phyloP scores from a whole-genome alignment of 2,888 invertebrate species.

The Lypha dubia region DNA sequence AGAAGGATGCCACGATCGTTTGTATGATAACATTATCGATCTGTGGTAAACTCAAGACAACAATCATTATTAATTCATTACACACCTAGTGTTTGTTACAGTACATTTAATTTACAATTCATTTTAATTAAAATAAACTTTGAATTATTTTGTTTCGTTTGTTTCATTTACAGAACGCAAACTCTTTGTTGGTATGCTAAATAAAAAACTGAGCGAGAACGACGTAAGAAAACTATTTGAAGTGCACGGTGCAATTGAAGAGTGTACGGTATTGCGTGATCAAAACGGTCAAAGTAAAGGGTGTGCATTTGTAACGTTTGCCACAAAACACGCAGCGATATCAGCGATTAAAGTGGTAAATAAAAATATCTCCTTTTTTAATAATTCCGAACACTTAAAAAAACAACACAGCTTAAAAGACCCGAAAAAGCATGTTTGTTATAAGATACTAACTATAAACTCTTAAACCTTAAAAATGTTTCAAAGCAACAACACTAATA shows the following conservation, averaged over 20 bases:
- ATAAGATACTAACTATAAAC: background rate
- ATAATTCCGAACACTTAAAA: background rate
- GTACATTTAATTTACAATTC: no score
- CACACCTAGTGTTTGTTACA: no score
- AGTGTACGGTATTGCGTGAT: conserved; percentile 98
- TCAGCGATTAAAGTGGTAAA: conserved; percentile 94
- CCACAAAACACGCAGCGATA: conserved; percentile 98
- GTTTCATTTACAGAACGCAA: conserved; percentile 91
- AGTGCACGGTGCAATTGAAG: conserved; percentile 97
- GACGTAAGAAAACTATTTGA: conserved; percentile 97
- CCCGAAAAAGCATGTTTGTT: background rate
- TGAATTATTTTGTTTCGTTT: conserved; percentile 7
- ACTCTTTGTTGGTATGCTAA: conserved; percentile 99
- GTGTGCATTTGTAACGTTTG: conserved; percentile 99
- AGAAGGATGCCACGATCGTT: no score
- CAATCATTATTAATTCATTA: no score
- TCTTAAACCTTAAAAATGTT: conserved; percentile 26
- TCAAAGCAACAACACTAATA: no score
- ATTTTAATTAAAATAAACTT: no score
- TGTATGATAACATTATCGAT: no score
- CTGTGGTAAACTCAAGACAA: no score
- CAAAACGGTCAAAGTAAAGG: conserved; percentile 98
- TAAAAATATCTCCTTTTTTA: background rate
- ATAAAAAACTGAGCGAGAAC: conserved; percentile 96
- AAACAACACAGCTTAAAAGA: background rate